Evolutionary conservation across 2,888 invertebrate species (phyloP), one percentile per base, ranked within the genome.

Genomic region (Pandemis heparana): DNA sequence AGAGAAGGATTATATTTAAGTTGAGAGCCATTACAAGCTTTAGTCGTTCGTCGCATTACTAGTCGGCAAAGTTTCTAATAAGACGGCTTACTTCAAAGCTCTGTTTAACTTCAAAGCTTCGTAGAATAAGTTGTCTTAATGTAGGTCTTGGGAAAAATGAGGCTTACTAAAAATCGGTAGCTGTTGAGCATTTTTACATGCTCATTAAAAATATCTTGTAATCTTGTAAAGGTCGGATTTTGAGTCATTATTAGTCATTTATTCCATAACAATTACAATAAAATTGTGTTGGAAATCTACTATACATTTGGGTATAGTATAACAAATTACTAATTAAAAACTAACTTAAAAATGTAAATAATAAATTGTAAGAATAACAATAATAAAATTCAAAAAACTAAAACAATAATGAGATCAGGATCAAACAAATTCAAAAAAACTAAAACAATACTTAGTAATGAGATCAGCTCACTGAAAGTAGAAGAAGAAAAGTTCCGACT

Each of bases 31-130:
- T 63, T 63, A 63, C 43, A 12, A 18, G 23, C 46, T 23, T 6
- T 8, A 63, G 62, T 6, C 8, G 51, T 18, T 43, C 14, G 12
- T 7, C 46, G 23, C 14, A 46, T 9, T 10, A 9, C 14, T 32
- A 38, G 63, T 23, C 23, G 46, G 32, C 46, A 16, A 61, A 72
- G 56, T 67, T 72, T 72, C 46, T 67, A 62, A 67, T 56, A 67
- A 72, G 67, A 67, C 62, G 39, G 60, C 62, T 67, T 62, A 62
- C 67, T 56, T 46, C 51, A 60, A 66, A 61, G 39, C 63, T 43
- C 62, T 61, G 23, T 66, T 60, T 71, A 66, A 70, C 14, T 64
- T 59, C 41, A 60, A 32, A 71, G 61, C 51, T 61, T 53, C n/a
- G 60, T 71, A 23, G 51, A 46, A 48, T 65, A 72, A 72, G 61